These are phyloP conservation scores for Drosophila macrothrix DNA, from an alignment of 2,888 invertebrate genomes.

Conservation along the genomic window DNA sequence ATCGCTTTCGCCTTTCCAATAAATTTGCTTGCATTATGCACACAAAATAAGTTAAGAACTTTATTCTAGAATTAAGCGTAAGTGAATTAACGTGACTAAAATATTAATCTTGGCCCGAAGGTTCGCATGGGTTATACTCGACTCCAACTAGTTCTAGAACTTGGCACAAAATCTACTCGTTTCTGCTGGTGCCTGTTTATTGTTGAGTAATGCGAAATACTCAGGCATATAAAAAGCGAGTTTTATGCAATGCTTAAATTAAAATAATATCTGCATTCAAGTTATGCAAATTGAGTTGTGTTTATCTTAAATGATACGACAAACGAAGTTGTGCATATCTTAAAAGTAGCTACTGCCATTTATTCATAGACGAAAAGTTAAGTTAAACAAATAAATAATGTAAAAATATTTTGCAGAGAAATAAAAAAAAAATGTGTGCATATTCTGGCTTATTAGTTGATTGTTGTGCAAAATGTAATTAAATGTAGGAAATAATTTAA, in stretches of 20 bases:
- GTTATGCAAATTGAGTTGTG: constrained; percentile 63
- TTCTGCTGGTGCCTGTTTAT: not conserved
- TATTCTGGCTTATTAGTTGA: not conserved
- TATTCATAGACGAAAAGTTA: not conserved
- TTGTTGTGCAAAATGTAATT: not conserved
- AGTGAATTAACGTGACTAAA: constrained; percentile 82
- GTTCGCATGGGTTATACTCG: not conserved
- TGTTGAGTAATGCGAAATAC: constrained; percentile 40
- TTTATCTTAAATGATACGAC: constrained; percentile 36
- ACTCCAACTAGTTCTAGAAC: not conserved
- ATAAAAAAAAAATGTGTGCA: not conserved
- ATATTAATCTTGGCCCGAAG: constrained; percentile 68
- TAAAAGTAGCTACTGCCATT: not conserved
- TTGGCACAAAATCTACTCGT: not conserved
- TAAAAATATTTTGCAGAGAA: not conserved
- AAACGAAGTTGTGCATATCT: constrained; percentile 6
- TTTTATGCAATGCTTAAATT: constrained; percentile 71
- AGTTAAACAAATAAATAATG: not conserved
- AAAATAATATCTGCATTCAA: constrained; percentile 67
- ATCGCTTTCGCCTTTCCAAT: constrained; percentile 33
- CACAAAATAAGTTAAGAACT: constrained; percentile 79
- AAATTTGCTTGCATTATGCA: constrained; percentile 73
- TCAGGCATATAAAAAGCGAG: constrained; percentile 65
- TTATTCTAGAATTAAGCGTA: constrained; percentile 79
- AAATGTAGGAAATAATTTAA: not conserved